Percentiles rank a stretch among this genome's conserved stretches.
Conservation (phyloP, 1,140 invertebrate genomes). For the Brachionus rotundiformis region DNA sequence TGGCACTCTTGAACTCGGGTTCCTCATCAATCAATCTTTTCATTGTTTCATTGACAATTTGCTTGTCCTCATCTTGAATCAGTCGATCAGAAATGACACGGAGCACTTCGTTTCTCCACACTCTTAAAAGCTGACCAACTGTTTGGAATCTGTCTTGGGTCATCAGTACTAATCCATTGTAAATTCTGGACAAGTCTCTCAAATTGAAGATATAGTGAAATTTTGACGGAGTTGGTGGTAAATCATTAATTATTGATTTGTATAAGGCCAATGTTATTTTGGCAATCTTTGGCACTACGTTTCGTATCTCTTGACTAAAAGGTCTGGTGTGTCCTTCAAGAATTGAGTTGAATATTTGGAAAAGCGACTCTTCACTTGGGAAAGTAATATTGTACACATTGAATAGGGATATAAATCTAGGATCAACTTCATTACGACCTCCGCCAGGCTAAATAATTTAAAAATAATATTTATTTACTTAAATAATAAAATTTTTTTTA, state of each 20-base stretch:
- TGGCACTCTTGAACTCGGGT: conserved; percentile 55
- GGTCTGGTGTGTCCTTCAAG: conserved; percentile 73
- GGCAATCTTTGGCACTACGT: conserved; percentile 71
- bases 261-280: conserved; percentile 80
- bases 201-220: conserved; percentile 93
- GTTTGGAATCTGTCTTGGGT: conserved; percentile 70
- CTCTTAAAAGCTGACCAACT: conserved; percentile 73
- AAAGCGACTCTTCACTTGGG: conserved; percentile 70
- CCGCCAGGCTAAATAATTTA: conserved; percentile 69
- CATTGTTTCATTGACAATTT: conserved; percentile 53
- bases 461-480: background rate
- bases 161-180: conserved; percentile 76
- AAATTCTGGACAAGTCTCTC: conserved; percentile 80
- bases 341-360: conserved; percentile 72
- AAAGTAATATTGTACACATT: conserved; percentile 80
- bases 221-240: conserved; percentile 86
- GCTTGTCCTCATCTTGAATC: conserved; percentile 70
- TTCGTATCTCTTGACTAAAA: conserved; percentile 72
- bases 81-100: conserved; percentile 82
- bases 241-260: conserved; percentile 72
- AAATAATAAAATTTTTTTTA: background rate
- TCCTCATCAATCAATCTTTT: conserved; percentile 44
- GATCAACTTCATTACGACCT: conserved; percentile 83
- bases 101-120: conserved; percentile 85
- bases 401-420: conserved; percentile 84